A percentile compares a stretch with the other conserved stretches of the same genome.
These are phyloP conservation scores for Orthosia cruda DNA, from an alignment of 2,888 invertebrate species.

Conservation along the genomic window DNA sequence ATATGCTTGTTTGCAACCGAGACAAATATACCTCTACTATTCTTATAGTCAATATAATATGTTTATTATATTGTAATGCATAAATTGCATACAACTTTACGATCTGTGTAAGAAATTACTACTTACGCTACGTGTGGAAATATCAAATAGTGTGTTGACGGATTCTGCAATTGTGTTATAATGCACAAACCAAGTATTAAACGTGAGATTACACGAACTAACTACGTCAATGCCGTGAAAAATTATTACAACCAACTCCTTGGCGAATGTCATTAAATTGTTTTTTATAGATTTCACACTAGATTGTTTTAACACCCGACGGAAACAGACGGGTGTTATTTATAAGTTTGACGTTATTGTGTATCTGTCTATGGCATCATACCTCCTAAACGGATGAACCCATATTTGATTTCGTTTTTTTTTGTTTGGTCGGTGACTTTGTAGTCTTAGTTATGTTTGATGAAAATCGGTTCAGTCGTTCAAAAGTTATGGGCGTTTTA, in stretches of 20 bases:
- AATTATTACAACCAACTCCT: constrained; percentile 8
- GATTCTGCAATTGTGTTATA: constrained; percentile 39
- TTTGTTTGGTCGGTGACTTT: no score
- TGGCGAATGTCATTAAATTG: neutral
- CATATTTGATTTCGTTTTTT: no score
- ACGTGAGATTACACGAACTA: constrained; percentile 21
- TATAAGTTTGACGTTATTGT: no score
- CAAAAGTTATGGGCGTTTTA: no score
- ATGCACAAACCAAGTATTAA: constrained; percentile 23
- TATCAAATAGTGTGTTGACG: constrained; percentile 37
- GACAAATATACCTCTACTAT: neutral
- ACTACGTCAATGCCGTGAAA: constrained; percentile 6
- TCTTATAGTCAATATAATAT: no score
- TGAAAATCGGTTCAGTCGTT: no score
- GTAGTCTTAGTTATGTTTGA: no score
- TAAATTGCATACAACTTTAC: constrained; percentile 8
- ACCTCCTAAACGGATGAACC: no score
- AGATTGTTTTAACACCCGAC: neutral
- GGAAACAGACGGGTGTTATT: no score
- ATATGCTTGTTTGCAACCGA: neutral
- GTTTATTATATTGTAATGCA: neutral
- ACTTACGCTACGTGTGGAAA: constrained; percentile 31
- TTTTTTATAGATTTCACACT: constrained; percentile 18
- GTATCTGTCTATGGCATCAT: no score
- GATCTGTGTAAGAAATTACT: constrained; percentile 11